Conservation (phyloP, 2,888 invertebrate genomes). For the Chalcis sispes region DNA sequence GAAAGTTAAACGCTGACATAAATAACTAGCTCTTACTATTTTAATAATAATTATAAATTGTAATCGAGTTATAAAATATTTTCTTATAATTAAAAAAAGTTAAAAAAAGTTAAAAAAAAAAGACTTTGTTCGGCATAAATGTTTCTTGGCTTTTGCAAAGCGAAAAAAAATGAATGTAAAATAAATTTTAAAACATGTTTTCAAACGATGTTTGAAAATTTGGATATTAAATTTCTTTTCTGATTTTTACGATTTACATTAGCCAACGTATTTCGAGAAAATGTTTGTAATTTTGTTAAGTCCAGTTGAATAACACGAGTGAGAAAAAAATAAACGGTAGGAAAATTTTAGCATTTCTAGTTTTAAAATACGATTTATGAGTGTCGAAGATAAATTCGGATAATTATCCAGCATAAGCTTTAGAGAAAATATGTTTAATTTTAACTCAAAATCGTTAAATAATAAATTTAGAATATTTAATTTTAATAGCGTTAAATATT, state of each 20-base stretch:
- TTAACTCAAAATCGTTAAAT: slow-evolving; percentile 16
- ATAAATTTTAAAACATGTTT: too few species aligned
- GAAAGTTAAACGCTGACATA: too few species aligned
- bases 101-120: too few species aligned
- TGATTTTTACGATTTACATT: slow-evolving; percentile 6
- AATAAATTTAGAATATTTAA: slow-evolving; percentile 18
- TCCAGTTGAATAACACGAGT: slow-evolving; percentile 40
- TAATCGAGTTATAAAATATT: too few species aligned
- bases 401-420: slow-evolving; percentile 22
- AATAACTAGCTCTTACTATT: too few species aligned
- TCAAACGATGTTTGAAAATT: not conserved
- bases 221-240: slow-evolving; percentile 11
- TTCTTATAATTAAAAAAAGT: too few species aligned
- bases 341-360: slow-evolving; percentile 35
- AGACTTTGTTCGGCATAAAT: too few species aligned
- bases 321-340: slow-evolving; percentile 49
- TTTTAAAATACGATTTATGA: slow-evolving; percentile 34
- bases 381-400: slow-evolving; percentile 18
- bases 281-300: slow-evolving; percentile 22
- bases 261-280: slow-evolving; percentile 43
- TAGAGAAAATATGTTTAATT: slow-evolving; percentile 17
- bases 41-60: too few species aligned
- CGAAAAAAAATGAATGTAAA: too few species aligned
- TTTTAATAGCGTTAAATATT: too few species aligned
- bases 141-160: too few species aligned